These are phyloP conservation scores for Zeus faber DNA, from an alignment of 2,113 vertebrate genomes.

Conservation along the genomic window DNA sequence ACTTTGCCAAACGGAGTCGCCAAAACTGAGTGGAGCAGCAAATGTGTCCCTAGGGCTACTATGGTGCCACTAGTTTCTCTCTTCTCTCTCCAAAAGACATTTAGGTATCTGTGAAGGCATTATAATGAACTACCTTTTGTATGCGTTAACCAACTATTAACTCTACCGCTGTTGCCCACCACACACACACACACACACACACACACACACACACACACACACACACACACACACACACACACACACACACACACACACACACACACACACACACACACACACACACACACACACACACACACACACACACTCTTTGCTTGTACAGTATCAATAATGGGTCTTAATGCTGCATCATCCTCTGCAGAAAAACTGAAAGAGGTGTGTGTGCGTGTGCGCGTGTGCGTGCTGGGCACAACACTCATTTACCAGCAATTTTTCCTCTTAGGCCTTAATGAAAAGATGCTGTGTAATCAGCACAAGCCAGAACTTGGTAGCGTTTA, in stretches of 20 bases:
- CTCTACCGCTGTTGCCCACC: too few species aligned
- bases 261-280: neutral
- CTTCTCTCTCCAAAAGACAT: too few species aligned
- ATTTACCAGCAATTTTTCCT: slow-evolving; percentile 42
- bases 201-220: slow-evolving; percentile 6
- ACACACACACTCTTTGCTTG: slow-evolving; percentile 7
- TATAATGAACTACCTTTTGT: too few species aligned
- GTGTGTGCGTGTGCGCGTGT: too few species aligned
- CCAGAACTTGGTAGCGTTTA: slow-evolving; percentile 24
- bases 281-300: slow-evolving; percentile 9
- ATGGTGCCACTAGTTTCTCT: too few species aligned
- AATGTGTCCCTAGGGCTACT: too few species aligned
- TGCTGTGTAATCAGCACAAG: slow-evolving; percentile 34
- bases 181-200: neutral
- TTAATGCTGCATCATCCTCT: too few species aligned
- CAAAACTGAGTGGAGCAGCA: too few species aligned
- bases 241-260: slow-evolving; percentile 7
- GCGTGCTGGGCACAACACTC: slow-evolving; percentile 23
- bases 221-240: slow-evolving; percentile 6
- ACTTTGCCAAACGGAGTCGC: too few species aligned
- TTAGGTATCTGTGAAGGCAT: too few species aligned
- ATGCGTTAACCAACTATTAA: too few species aligned
- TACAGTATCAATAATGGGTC: too few species aligned
- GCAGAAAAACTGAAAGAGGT: slow-evolving; percentile 27
- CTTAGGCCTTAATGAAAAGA: slow-evolving; percentile 52